Evolutionary conservation across 1,140 invertebrate species (phyloP), one percentile per base, ranked within the genome.

Genomic region (Leptestheria dahalacensis): DNA sequence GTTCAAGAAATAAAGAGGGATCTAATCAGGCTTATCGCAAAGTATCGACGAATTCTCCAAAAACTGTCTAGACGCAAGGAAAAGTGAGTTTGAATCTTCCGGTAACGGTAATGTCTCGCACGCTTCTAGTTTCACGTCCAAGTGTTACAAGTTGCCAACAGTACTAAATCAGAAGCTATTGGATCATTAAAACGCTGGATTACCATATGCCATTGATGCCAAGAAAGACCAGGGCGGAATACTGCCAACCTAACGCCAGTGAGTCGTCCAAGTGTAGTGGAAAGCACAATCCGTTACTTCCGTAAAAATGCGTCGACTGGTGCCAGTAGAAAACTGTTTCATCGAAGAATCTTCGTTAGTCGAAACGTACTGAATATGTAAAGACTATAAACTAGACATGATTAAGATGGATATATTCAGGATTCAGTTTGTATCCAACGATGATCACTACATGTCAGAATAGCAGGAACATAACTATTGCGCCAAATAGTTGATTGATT

Each of bases 251-350:
- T 48, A 79, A 66, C 1, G 79, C 71, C 68, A 74, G 85, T 2
- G 82, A 80, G 63, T 85, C 81, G 61, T 81, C 79, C 55, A 87
- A 81, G 67, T 86, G 82, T 3, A 86, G 66, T 0, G 85, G 83
- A 64, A 86, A 82, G 61, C 85, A 87, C 65, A 85, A 78, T 25
- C 82, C 82, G 60, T 81, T 82, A 4, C 76, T 75, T 4, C 84
- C 83, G 67, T 86, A 87, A 68, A 84, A 87, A 52, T 74, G 74
- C 1, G 76, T 80, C 25, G 76, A 78, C 25, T 79, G 79, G 51
- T 72, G 71, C 77, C 81, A 81, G 18, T 79, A 73, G 3, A 85
- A 66, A 1, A 79, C 77, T 78, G 64, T 54, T 54, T 6, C 21
- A 11, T 28, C 2, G 18, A 4, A 41, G 21, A 33, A 29, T 11